These are phyloP conservation scores for Mallotus villosus DNA, from an alignment of 2,797 vertebrate genomes.

Conservation along the genomic window DNA sequence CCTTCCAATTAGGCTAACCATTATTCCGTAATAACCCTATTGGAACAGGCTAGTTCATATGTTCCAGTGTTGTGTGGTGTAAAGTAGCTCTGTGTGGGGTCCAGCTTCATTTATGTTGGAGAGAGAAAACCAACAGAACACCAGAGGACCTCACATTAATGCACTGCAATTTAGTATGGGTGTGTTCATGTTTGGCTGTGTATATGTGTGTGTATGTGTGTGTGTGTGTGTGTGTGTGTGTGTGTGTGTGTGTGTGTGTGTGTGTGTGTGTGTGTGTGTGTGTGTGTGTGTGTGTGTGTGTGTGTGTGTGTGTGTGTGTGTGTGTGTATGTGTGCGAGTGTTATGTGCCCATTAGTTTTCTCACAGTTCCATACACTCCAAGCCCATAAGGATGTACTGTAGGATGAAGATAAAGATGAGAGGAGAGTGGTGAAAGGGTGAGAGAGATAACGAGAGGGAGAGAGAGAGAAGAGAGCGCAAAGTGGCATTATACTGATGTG, in stretches of 20 bases:
- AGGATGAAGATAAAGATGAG: too few species aligned
- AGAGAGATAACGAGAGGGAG: neutral
- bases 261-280: neutral
- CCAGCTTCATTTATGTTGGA: slow-evolving; percentile 59
- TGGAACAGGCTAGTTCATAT: slow-evolving; percentile 60
- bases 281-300: slow-evolving; percentile 10
- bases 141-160: too few species aligned
- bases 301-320: slow-evolving; percentile 5
- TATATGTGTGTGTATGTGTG: slow-evolving; percentile 11
- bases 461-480: neutral
- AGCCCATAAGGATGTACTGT: too few species aligned
- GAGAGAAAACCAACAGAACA: slow-evolving; percentile 23
- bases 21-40: slow-evolving; percentile 64
- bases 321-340: neutral
- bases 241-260: neutral
- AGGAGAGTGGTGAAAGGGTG: neutral
- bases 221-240: slow-evolving; percentile 18
- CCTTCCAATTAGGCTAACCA: slow-evolving; percentile 66
- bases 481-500: neutral
- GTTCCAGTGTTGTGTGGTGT: slow-evolving; percentile 54
- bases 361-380: too few species aligned
- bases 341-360: slow-evolving; percentile 1
- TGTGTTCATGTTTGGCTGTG: too few species aligned
- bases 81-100: slow-evolving; percentile 57
- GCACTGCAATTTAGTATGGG: too few species aligned